Evolutionary conservation across 1,140 invertebrate genomes (phyloP).

Genomic region (Zaprionus nigranus): DNA sequence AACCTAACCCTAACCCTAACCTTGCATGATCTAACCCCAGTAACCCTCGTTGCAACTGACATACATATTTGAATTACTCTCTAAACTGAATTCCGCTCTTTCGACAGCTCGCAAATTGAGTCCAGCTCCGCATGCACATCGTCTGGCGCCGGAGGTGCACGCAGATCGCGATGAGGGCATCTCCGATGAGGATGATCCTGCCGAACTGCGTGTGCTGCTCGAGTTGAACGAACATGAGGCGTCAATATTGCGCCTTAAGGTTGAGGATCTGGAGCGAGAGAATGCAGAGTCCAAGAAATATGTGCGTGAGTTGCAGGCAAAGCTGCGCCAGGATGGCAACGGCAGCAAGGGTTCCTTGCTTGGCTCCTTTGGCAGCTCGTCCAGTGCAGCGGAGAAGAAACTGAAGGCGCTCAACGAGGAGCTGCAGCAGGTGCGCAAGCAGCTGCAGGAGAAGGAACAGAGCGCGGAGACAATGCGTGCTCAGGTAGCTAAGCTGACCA

Average conservation of each 20-base stretch:
- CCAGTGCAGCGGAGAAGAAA: slow-evolving; percentile 88
- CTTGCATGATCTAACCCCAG: background rate
- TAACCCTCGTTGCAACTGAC: background rate
- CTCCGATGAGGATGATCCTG: slow-evolving; percentile 90
- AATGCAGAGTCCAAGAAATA: slow-evolving; percentile 91
- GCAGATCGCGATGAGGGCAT: slow-evolving; percentile 90
- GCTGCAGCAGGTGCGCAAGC: slow-evolving; percentile 89
- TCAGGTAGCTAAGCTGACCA: slow-evolving; percentile 88
- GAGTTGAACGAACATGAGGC: slow-evolving; percentile 96
- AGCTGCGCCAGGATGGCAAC: slow-evolving; percentile 85
- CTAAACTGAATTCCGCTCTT: background rate
- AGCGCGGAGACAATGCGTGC: slow-evolving; percentile 91
- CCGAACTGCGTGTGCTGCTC: slow-evolving; percentile 91
- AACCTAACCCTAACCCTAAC: background rate
- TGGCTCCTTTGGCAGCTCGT: slow-evolving; percentile 52
- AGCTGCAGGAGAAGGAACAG: slow-evolving; percentile 93
- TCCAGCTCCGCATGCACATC: slow-evolving; percentile 87
- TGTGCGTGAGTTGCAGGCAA: slow-evolving; percentile 91
- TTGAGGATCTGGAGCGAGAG: slow-evolving; percentile 93
- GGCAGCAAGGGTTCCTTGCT: slow-evolving; percentile 61
- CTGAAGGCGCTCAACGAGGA: slow-evolving; percentile 90
- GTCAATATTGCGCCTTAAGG: slow-evolving; percentile 91
- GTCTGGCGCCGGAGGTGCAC: slow-evolving; percentile 87
- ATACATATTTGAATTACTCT: background rate
- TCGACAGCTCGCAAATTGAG: slow-evolving; percentile 87